phyloP scores from a whole-genome alignment of 2,797 vertebrate genomes.

The Acanthurus lineatus region DNA sequence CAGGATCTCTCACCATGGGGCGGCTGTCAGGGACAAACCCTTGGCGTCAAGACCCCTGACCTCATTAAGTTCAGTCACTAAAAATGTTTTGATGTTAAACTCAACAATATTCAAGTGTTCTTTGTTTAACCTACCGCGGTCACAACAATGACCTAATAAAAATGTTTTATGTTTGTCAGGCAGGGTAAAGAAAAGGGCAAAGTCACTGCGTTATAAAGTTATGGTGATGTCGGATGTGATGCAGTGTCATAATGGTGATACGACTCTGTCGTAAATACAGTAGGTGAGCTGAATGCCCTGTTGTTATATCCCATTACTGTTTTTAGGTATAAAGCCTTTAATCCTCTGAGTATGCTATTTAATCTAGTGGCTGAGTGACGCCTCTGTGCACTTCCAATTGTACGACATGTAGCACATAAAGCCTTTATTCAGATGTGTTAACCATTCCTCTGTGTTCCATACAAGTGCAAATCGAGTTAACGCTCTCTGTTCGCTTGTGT shows the following conservation, averaged over 20 bases:
- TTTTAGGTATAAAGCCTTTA: constrained; percentile 75
- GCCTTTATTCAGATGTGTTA: constrained; percentile 84
- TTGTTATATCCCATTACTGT: constrained; percentile 62
- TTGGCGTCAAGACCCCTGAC: constrained; percentile 68
- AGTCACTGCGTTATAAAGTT: not conserved
- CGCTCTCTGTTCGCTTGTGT: constrained; percentile 76
- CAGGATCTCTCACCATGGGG: constrained; percentile 75
- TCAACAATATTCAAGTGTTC: constrained; percentile 60
- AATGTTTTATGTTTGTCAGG: constrained; percentile 25
- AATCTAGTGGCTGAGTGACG: constrained; percentile 79
- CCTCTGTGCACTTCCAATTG: constrained; percentile 77
- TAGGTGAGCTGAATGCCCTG: constrained; percentile 62
- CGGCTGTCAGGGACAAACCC: constrained; percentile 62
- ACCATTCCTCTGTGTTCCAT: constrained; percentile 79
- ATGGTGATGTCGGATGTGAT: not conserved
- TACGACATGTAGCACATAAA: constrained; percentile 71
- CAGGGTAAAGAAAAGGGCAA: constrained; percentile 12
- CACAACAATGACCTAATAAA: constrained; percentile 32
- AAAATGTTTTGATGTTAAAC: constrained; percentile 74
- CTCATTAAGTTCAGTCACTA: constrained; percentile 65
- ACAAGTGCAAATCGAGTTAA: constrained; percentile 87
- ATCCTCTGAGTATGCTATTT: constrained; percentile 78
- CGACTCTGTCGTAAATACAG: constrained; percentile 52
- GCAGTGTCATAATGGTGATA: constrained; percentile 14
- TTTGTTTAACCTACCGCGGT: constrained; percentile 55